Base-by-base conservation (phyloP, 2,113 vertebrate genomes). In the Misgurnus anguillicaudatus region DNA sequence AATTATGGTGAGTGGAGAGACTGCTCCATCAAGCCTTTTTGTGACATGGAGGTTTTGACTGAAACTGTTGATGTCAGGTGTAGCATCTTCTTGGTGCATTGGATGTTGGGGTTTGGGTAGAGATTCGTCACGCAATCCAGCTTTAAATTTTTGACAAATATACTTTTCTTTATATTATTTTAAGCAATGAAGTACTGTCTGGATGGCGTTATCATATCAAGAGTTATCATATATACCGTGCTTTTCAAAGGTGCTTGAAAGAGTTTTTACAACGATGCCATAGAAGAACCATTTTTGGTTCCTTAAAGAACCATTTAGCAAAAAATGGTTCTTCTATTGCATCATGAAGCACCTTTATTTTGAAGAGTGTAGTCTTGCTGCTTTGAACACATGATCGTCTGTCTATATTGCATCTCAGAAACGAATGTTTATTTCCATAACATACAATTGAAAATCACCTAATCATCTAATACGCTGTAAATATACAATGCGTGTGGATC, bases 1-100 rank as follows among this genome's bases (percentile, higher is more conserved):
- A 93, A 94, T 91, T 86, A 88, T 67, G 88, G 89, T 93, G 90
- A 90, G 89, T 91, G 89, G 90, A 61, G 62, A 58, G 82, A 70
- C 76, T 83, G 67, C 72, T 75, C 64, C 72, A 65, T 78, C 69
- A 61, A 41, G 38, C 77, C 72, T 80, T 65, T 41, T 72, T 71
- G 57, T 62, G 31, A 71, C 60, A 53, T 61, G 60, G 31, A 65
- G 62, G 41, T 62, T 77, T 73, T 75, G 67, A 72, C 64, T 79
- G 83, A 71, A 57, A 41, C 36, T 19, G 39, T 6, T 24, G 6
- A 19, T 73, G 57, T 76, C 42, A 76, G 74, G 42, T 76, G 36
- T 69, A 72, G 70, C 63, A 82, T 42, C 39, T 31, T 31, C 24
- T 74, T 53, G 51, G 55, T 42, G 13, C 36, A 57, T 42, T n/a